Evolutionary conservation across 2,797 vertebrate species (phyloP).

Genomic region (Myotis findleyi): DNA sequence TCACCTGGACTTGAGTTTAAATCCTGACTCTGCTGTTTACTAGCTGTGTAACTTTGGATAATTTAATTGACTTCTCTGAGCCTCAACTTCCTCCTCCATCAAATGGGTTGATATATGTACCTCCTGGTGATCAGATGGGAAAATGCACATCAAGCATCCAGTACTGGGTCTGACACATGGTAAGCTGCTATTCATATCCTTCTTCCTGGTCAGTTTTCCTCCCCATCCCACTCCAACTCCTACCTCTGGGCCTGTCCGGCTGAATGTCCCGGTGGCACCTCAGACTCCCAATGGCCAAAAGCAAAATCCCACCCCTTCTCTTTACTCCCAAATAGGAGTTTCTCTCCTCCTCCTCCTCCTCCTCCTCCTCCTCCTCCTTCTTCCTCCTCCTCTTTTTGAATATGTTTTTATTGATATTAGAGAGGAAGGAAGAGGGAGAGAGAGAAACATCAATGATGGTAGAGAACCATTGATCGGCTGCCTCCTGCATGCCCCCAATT

Average conservation of each 20-base stretch:
- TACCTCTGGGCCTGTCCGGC: neutral
- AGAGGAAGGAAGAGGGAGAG: neutral
- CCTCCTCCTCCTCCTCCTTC: too few species aligned
- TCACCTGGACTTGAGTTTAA: neutral
- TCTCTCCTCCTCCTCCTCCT: too few species aligned
- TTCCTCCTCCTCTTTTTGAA: neutral
- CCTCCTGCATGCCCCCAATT: neutral
- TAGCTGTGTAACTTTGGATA: neutral
- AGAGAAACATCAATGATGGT: neutral
- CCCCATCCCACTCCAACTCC: neutral
- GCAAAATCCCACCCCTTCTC: neutral
- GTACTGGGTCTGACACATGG: neutral
- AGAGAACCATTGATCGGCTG: neutral
- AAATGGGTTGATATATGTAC: neutral
- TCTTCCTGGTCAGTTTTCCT: neutral
- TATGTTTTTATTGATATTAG: neutral
- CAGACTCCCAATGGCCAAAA: neutral
- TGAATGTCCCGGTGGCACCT: neutral
- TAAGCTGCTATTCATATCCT: neutral
- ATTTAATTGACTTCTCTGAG: constrained; percentile 36
- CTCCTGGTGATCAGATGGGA: neutral
- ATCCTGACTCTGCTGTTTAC: constrained; percentile 7
- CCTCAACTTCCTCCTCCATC: constrained; percentile 47
- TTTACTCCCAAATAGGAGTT: neutral
- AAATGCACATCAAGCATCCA: neutral